Conservation (phyloP, 2,888 invertebrate species). For the Therioaphis trifolii region DNA sequence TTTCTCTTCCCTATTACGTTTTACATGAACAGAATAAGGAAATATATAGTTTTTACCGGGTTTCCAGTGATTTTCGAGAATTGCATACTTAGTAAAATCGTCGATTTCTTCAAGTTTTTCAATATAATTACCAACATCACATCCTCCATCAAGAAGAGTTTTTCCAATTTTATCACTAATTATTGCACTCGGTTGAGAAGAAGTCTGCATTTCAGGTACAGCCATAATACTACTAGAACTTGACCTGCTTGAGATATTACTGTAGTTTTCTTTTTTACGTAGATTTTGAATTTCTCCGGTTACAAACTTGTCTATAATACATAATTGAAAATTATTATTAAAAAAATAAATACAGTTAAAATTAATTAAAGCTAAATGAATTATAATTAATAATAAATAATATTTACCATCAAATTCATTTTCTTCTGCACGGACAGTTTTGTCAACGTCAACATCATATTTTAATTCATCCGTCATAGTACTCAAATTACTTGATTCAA, state of each 20-base stretch:
- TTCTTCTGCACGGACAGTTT: too few relatives aligned
- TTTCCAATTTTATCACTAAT: not conserved
- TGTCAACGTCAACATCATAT: too few relatives aligned
- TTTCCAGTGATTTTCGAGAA: slow-evolving; percentile 9
- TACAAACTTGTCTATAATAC: too few relatives aligned
- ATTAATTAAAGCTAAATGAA: too few relatives aligned
- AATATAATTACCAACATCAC: slow-evolving; percentile 3
- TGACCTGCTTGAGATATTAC: not conserved
- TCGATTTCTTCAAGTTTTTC: slow-evolving; percentile 6
- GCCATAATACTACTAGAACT: not conserved
- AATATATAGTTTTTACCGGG: slow-evolving; percentile 13
- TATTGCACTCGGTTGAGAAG: not conserved
- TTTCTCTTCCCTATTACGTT: not conserved
- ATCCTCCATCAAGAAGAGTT: slow-evolving; percentile 23
- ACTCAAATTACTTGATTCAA: too few relatives aligned
- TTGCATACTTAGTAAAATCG: not conserved
- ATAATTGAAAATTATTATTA: too few relatives aligned
- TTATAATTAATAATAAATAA: too few relatives aligned
- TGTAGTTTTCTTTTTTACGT: not conserved
- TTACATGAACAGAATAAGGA: slow-evolving; percentile 13
- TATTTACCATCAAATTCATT: too few relatives aligned
- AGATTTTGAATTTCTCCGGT: too few relatives aligned
- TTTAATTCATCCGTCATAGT: too few relatives aligned
- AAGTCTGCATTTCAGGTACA: too few relatives aligned
- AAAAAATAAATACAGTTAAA: too few relatives aligned